Percentiles rank a stretch among this genome's conserved stretches.
Conservation (phyloP, 2,113 vertebrate genomes). For the Petrocephalus zakoni region DNA sequence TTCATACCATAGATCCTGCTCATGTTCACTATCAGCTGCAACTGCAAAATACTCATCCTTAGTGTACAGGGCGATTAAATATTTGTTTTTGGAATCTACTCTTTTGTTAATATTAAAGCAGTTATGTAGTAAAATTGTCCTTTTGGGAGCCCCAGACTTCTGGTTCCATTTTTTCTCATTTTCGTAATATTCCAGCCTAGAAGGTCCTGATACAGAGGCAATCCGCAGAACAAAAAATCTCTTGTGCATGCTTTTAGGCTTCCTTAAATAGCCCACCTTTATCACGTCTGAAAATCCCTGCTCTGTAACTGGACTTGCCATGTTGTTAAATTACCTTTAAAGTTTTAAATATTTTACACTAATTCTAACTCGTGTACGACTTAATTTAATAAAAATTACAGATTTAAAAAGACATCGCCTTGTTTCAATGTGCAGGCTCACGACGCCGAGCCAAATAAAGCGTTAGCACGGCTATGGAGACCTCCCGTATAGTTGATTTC, state of each 20-base stretch:
- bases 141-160: slow-evolving; percentile 80
- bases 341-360: slow-evolving; percentile 10
- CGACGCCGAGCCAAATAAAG: slow-evolving; percentile 29
- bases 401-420: background rate
- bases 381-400: background rate
- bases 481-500: slow-evolving; percentile 11
- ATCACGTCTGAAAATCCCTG: slow-evolving; percentile 77
- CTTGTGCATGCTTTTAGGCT: slow-evolving; percentile 90
- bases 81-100: slow-evolving; percentile 85
- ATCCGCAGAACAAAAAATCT: slow-evolving; percentile 83
- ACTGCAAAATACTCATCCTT: slow-evolving; percentile 84
- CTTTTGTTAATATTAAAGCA: slow-evolving; percentile 89
- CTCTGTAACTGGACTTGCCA: slow-evolving; percentile 71
- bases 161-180: slow-evolving; percentile 90
- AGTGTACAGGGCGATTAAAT: slow-evolving; percentile 82
- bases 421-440: slow-evolving; percentile 22
- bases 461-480: slow-evolving; percentile 19
- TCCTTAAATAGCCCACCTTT: slow-evolving; percentile 88
- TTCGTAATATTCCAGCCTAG: slow-evolving; percentile 85
- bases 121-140: slow-evolving; percentile 78
- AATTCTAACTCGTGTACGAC: background rate
- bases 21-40: slow-evolving; percentile 75
- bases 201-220: slow-evolving; percentile 74
- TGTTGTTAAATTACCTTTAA: slow-evolving; percentile 37
- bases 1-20: slow-evolving; percentile 83